phyloP scores from a whole-genome alignment of 2,888 invertebrate species.

The Hemicrepidius hirtus region DNA sequence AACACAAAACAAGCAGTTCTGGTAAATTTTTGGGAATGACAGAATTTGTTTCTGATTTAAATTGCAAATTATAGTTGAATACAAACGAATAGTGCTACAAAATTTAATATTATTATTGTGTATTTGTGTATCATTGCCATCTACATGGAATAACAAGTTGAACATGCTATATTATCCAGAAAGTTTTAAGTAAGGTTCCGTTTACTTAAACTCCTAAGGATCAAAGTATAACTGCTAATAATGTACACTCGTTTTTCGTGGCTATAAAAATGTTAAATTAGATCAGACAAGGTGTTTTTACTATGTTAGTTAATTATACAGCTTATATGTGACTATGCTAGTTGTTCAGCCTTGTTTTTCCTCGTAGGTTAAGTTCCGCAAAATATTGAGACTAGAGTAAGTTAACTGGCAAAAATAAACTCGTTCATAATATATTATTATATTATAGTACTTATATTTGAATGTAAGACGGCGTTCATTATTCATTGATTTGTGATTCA shows the following conservation, averaged over 20 bases:
- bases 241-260: conserved; percentile 4
- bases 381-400: too few relatives aligned
- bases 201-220: neutral
- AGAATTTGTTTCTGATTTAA: conserved; percentile 4
- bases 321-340: neutral
- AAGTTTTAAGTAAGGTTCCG: neutral
- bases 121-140: neutral
- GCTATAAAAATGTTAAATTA: conserved; percentile 6
- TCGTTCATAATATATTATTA: too few relatives aligned
- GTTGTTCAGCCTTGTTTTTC: neutral
- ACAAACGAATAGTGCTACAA: conserved; percentile 20
- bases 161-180: neutral
- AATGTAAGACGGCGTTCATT: too few relatives aligned
- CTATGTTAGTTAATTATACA: neutral
- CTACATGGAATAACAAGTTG: conserved; percentile 22
- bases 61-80: conserved; percentile 19
- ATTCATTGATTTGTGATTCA: too few relatives aligned
- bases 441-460: too few relatives aligned
- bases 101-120: conserved; percentile 8
- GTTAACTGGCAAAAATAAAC: too few relatives aligned
- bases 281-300: conserved; percentile 6
- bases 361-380: too few relatives aligned
- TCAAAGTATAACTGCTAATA: neutral
- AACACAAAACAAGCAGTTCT: conserved; percentile 11
- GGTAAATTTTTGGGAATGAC: conserved; percentile 10